Conservation (phyloP, 2,888 invertebrate species). For the Diarsia dahlii region DNA sequence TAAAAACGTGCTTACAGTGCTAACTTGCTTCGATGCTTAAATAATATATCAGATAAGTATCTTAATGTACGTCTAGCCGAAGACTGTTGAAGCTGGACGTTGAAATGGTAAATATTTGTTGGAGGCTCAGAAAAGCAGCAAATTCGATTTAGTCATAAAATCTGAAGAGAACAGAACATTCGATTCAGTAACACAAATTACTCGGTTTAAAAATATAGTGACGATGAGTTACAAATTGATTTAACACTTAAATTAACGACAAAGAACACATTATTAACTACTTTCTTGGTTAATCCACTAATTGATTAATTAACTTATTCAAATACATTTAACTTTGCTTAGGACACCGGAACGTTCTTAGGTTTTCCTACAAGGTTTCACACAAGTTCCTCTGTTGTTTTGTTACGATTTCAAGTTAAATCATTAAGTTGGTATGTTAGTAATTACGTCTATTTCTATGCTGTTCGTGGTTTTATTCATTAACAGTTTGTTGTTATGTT, state of each 20-base stretch:
- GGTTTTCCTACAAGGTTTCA: slow-evolving; percentile 49
- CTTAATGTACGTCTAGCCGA: neutral
- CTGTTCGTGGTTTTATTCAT: slow-evolving; percentile 27
- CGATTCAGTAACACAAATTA: neutral
- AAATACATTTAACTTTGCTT: slow-evolving; percentile 25
- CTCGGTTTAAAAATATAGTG: neutral
- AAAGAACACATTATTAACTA: slow-evolving; percentile 1
- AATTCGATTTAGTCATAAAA: neutral
- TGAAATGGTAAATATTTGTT: neutral
- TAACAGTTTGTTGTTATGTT: slow-evolving; percentile 26
- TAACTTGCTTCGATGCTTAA: slow-evolving; percentile 5
- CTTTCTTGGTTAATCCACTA: slow-evolving; percentile 19
- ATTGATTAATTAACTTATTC: slow-evolving; percentile 48
- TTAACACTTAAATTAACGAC: neutral
- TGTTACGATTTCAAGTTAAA: slow-evolving; percentile 44
- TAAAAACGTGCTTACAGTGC: neutral
- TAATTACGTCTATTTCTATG: slow-evolving; percentile 37
- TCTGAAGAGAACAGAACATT: neutral
- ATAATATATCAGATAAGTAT: neutral
- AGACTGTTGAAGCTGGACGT: neutral
- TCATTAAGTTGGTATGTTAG: slow-evolving; percentile 44
- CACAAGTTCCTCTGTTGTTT: slow-evolving; percentile 41
- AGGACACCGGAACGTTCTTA: slow-evolving; percentile 53
- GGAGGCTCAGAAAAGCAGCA: neutral
- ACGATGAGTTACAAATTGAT: neutral